Percentiles rank a stretch among this genome's conserved stretches.
These are phyloP conservation scores for Trichosurus vulpecula DNA, from an alignment of 2,797 vertebrate genomes.

Conservation along the genomic window DNA sequence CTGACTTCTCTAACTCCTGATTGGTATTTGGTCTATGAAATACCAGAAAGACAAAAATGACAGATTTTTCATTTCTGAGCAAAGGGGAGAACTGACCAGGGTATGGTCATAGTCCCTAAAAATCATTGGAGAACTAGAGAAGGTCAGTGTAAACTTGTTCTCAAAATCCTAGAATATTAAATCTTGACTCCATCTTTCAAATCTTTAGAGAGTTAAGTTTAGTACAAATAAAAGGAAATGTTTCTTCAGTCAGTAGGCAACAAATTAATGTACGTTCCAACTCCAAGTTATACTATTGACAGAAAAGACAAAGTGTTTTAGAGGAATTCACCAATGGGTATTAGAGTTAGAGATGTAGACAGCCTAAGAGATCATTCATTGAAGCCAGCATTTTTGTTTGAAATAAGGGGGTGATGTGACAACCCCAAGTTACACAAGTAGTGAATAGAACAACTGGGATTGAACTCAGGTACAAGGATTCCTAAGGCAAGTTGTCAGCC, in stretches of 20 bases:
- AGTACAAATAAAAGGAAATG: no score
- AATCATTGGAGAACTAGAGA: background rate
- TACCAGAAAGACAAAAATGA: background rate
- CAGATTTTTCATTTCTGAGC: background rate
- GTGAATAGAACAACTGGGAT: background rate
- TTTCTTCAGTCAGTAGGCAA: no score
- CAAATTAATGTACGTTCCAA: no score
- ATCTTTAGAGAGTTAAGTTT: no score
- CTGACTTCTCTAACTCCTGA: no score
- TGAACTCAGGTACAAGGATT: background rate
- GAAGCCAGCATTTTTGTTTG: background rate
- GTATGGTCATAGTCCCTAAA: background rate
- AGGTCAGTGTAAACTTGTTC: background rate
- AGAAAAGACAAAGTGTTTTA: background rate
- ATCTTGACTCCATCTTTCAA: no score
- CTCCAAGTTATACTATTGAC: no score
- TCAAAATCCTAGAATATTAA: background rate
- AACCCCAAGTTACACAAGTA: background rate
- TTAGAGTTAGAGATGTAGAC: background rate
- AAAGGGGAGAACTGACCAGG: background rate
- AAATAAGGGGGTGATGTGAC: background rate
- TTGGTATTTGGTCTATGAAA: background rate
- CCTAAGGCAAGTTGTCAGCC: background rate
- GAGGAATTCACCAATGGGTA: background rate
- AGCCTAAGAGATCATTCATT: background rate